phyloP scores from a whole-genome alignment of 2,888 invertebrate genomes.

The Scaptomyza parva region DNA sequence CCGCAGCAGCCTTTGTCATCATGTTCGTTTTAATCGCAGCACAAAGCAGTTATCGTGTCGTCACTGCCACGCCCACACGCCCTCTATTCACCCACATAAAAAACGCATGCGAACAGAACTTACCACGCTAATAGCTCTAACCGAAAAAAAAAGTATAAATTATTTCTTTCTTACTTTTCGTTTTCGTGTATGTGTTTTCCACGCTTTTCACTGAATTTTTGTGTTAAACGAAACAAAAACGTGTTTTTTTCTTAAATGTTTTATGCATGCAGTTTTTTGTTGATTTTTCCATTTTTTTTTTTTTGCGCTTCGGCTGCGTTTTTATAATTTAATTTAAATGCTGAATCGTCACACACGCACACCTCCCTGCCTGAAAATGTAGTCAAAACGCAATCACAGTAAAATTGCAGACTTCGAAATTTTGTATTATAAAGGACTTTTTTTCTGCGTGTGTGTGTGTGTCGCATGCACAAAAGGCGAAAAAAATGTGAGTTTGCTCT shows the following conservation, averaged over 20 bases:
- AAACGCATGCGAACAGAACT: conserved; percentile 20
- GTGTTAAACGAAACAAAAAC: conserved; percentile 38
- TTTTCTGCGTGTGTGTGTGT: conserved; percentile 32
- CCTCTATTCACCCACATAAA: neutral
- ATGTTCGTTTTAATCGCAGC: conserved; percentile 19
- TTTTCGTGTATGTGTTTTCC: conserved; percentile 10
- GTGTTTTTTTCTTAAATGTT: conserved; percentile 34
- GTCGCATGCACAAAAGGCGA: conserved; percentile 23
- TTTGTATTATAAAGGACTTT: conserved; percentile 58
- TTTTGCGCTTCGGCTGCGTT: conserved; percentile 29
- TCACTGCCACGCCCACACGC: conserved; percentile 2
- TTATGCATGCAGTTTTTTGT: conserved; percentile 67
- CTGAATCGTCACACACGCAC: conserved; percentile 38
- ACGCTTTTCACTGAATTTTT: conserved; percentile 17
- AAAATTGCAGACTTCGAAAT: conserved; percentile 45
- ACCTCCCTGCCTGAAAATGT: conserved; percentile 30
- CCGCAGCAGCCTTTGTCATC: conserved; percentile 24
- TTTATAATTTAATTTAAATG: conserved; percentile 71
- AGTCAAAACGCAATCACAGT: conserved; percentile 56
- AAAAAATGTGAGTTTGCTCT: neutral
- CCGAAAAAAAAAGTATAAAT: neutral
- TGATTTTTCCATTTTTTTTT: conserved; percentile 15
- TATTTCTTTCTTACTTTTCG: conserved; percentile 19
- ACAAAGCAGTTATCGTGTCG: conserved; percentile 15
- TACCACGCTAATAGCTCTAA: conserved; percentile 33